Evolutionary conservation across 2,113 vertebrate species (phyloP), one percentile per base, ranked within the genome.

Genomic region (Paradoxurus hermaphroditus): DNA sequence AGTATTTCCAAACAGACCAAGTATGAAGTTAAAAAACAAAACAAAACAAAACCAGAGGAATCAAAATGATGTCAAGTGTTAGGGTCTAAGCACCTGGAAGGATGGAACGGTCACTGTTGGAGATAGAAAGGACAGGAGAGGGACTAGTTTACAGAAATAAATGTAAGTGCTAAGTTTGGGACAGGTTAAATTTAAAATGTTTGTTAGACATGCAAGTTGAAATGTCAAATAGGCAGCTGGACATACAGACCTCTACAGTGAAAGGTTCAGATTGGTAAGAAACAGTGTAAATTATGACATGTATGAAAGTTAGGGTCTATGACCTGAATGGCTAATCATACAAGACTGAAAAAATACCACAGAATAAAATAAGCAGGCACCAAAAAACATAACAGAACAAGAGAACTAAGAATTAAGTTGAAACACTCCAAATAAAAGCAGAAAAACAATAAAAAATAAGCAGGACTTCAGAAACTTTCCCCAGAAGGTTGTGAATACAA

Each of bases 1-100:
- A 87, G 49, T 25, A 75, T 93, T 91, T 97, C 62, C 65, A 95
- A 75, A 94, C 1, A 84, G 53, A 86, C n/a, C 14, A 84, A 56
- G 12, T 19, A 13, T 51, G 39, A 86, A 56, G 13, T 34, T 85
- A 92, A 81, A 86, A 16, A 92, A 56, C 63, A 51, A 46, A 63
- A 59, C 18, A 59, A 59, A 59, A 59, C 21, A 59, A 56, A 56
- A 25, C 56, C 56, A 23, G n/a, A 53, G 49, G 16, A 73, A 90
- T 86, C 51, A 83, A 94, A 79, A 96, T 68, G n/a, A 95, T 36
- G 23, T 63, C 53, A 72, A 59, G 25, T 21, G 1, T 36, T 94
- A 29, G 36, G 14, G 39, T 75, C 6, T 89, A 59, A 89, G 36
- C 19, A 78, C 83, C 39, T 90, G 56, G n/a, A 81, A 79, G 27